These are phyloP conservation scores for Sogatella furcifera DNA, from an alignment of 1,140 invertebrate species.

Conservation along the genomic window DNA sequence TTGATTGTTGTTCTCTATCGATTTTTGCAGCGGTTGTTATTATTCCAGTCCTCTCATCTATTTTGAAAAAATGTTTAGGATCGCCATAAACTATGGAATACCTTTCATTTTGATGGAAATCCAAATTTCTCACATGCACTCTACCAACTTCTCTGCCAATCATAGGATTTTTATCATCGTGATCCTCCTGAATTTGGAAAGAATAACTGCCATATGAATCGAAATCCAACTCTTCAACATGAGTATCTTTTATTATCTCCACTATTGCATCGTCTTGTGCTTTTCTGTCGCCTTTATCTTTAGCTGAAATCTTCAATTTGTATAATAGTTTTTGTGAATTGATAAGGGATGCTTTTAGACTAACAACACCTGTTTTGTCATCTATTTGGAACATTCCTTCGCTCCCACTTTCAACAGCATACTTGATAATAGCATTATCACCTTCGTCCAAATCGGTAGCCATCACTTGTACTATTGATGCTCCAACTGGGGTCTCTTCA, in stretches of 20 bases:
- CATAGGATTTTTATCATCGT: constrained; percentile 38
- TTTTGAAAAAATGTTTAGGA: constrained; percentile 60
- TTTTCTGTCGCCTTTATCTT: constrained; percentile 61
- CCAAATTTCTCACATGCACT: constrained; percentile 47
- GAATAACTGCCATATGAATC: constrained; percentile 60
- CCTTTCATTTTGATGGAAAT: constrained; percentile 38
- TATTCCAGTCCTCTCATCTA: constrained; percentile 63
- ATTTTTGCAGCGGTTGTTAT: constrained; percentile 69
- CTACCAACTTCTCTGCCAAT: constrained; percentile 60
- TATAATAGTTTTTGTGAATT: constrained; percentile 53
- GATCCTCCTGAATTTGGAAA: constrained; percentile 69
- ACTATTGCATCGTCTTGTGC: constrained; percentile 64
- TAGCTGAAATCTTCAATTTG: constrained; percentile 60
- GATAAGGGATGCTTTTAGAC: constrained; percentile 48
- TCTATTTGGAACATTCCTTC: constrained; percentile 69
- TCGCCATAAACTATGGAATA: constrained; percentile 82
- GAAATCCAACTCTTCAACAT: constrained; percentile 59
- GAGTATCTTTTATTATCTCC: constrained; percentile 61
- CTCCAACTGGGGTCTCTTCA: constrained; percentile 51
- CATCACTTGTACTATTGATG: constrained; percentile 55
- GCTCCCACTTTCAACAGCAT: constrained; percentile 61
- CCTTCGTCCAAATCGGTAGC: constrained; percentile 72
- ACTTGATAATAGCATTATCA: constrained; percentile 69
- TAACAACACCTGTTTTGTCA: constrained; percentile 58
- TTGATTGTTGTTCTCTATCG: constrained; percentile 69